Evolutionary conservation across 2,113 vertebrate species (phyloP).

Genomic region (Phalacrocorax carbo): DNA sequence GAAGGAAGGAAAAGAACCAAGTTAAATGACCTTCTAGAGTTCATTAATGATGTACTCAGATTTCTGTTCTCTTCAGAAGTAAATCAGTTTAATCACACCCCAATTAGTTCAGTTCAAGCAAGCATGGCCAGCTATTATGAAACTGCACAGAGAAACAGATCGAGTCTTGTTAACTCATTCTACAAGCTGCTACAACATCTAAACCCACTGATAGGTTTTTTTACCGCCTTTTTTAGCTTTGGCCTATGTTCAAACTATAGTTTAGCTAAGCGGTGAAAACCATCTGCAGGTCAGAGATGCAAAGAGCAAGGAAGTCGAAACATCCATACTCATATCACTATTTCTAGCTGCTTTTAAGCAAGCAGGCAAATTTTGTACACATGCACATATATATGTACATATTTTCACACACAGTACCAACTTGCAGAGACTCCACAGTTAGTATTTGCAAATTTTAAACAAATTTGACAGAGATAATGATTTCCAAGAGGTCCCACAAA

Average conservation of each 20-base stretch:
- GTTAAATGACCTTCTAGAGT: not conserved
- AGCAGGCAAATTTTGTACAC: not conserved
- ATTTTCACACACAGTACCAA: not conserved
- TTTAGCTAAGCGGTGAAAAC: not conserved
- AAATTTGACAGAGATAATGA: not conserved
- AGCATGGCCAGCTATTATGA: not conserved
- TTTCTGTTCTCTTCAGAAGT: not conserved
- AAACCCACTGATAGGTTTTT: not conserved
- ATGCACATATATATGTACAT: rapidly evolving
- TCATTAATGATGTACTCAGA: not conserved
- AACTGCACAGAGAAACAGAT: not conserved
- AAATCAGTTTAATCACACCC: constrained; percentile 48
- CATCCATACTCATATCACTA: not conserved
- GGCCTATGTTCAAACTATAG: not conserved
- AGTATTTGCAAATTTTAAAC: not conserved
- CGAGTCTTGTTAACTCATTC: not conserved
- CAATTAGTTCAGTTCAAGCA: not conserved
- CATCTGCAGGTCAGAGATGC: not conserved
- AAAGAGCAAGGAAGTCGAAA: not conserved
- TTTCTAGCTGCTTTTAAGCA: not conserved
- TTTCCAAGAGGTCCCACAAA: not conserved
- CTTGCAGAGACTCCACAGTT: not conserved
- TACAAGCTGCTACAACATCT: not conserved
- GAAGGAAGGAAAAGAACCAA: not conserved
- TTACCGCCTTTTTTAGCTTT: too few species aligned